A percentile compares a stretch with the other conserved stretches of the same genome.
Conservation (phyloP, 2,888 invertebrate genomes). For the Apamea monoglypha region DNA sequence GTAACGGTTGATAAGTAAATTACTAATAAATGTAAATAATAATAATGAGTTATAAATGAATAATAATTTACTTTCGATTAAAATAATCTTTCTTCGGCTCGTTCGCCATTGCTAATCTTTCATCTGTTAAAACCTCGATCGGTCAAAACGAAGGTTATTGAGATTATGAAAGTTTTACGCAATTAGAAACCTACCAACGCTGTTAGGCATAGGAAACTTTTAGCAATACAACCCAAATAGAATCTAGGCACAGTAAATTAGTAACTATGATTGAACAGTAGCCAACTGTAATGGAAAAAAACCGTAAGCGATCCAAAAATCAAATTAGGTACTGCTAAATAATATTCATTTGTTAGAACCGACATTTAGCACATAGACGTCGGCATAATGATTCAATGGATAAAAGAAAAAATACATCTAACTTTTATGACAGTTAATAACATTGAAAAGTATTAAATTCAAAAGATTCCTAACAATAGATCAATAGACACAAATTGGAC, state of each 20-base stretch:
- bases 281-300: slow-evolving; percentile 28
- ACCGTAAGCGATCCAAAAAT: slow-evolving; percentile 30
- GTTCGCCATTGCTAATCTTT: background rate
- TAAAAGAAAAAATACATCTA: slow-evolving; percentile 52
- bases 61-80: no score
- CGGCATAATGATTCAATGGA: slow-evolving; percentile 54
- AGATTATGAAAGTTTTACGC: background rate
- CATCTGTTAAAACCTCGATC: no score
- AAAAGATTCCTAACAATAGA: slow-evolving; percentile 76
- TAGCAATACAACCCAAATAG: background rate
- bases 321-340: slow-evolving; percentile 48
- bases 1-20: no score
- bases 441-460: slow-evolving; percentile 72
- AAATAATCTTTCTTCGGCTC: no score
- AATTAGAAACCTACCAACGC: background rate
- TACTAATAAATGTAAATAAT: no score
- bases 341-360: slow-evolving; percentile 43
- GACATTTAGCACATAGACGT: slow-evolving; percentile 47
- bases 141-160: background rate
- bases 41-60: no score
- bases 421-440: slow-evolving; percentile 65
- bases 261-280: slow-evolving; percentile 34
- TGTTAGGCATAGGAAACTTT: background rate
- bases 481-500: slow-evolving; percentile 87
- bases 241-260: background rate